Evolutionary conservation across 1,140 invertebrate species (phyloP).

Genomic region (Aphis craccivora): DNA sequence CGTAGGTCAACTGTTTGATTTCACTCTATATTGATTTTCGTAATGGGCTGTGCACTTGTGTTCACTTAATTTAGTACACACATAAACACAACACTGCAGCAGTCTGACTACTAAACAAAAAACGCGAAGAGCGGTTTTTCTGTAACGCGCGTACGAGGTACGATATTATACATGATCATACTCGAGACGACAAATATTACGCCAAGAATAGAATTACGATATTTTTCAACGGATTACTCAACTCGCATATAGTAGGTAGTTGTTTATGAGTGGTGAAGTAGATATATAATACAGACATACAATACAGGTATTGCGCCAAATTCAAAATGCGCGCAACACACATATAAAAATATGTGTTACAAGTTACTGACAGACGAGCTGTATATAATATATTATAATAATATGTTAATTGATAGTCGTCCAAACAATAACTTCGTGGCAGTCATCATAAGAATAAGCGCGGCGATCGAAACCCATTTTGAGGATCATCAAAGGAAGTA

Average conservation of each 20-base stretch:
- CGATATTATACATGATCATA: not conserved
- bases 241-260: not conserved
- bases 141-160: not conserved
- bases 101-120: not conserved
- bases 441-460: not conserved
- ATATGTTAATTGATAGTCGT: not conserved
- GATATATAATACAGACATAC: too few relatives aligned
- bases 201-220: not conserved
- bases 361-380: not conserved
- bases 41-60: not conserved
- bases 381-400: not conserved
- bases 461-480: not conserved
- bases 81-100: not conserved
- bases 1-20: not conserved
- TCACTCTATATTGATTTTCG: not conserved
- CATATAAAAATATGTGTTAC: not conserved
- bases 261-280: not conserved
- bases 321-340: not conserved
- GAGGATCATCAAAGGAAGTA: not conserved
- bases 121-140: not conserved
- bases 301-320: constrained; percentile 13
- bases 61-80: not conserved
- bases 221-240: not conserved
- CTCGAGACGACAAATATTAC: not conserved
- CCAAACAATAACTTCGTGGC: not conserved